phyloP scores from a whole-genome alignment of 2,888 invertebrate genomes.

The Epistrophella euchroma region DNA sequence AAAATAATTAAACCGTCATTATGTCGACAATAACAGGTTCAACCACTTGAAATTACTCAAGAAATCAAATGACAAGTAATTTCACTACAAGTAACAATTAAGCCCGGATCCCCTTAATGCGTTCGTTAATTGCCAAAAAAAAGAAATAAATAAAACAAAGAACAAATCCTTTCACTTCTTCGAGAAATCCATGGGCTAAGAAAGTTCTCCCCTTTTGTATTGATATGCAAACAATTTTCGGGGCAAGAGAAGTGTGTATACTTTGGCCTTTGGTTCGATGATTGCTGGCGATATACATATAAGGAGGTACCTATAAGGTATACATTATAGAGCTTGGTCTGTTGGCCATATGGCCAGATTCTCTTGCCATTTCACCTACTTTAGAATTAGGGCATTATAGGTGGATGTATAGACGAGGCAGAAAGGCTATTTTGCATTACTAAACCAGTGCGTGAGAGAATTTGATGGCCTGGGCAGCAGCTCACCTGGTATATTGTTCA shows the following conservation, averaged over 20 bases:
- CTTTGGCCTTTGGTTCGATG: slow-evolving; percentile 26
- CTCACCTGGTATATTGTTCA: slow-evolving; percentile 51
- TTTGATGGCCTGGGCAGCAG: slow-evolving; percentile 16
- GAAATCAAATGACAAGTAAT: slow-evolving; percentile 67
- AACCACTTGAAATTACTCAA: slow-evolving; percentile 60
- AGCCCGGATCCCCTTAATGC: slow-evolving; percentile 57
- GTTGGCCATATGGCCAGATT: slow-evolving; percentile 29
- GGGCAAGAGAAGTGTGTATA: slow-evolving; percentile 16
- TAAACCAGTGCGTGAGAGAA: slow-evolving; percentile 11
- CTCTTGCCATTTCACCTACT: slow-evolving; percentile 20
- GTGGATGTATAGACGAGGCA: neutral
- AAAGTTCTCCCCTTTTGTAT: neutral
- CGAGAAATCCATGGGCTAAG: neutral
- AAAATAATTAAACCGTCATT: slow-evolving; percentile 66
- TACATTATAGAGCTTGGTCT: neutral
- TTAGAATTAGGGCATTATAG: slow-evolving; percentile 2
- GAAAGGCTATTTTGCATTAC: slow-evolving; percentile 44
- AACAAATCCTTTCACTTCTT: slow-evolving; percentile 33
- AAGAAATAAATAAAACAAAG: slow-evolving; percentile 34
- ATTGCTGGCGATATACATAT: too few species aligned
- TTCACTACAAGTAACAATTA: slow-evolving; percentile 58
- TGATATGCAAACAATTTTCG: slow-evolving; percentile 50
- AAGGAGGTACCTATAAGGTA: neutral
- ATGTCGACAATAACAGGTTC: slow-evolving; percentile 55
- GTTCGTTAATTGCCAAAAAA: slow-evolving; percentile 58